Base-by-base conservation (phyloP, 2,888 invertebrate genomes). In the Dryobota labecula region DNA sequence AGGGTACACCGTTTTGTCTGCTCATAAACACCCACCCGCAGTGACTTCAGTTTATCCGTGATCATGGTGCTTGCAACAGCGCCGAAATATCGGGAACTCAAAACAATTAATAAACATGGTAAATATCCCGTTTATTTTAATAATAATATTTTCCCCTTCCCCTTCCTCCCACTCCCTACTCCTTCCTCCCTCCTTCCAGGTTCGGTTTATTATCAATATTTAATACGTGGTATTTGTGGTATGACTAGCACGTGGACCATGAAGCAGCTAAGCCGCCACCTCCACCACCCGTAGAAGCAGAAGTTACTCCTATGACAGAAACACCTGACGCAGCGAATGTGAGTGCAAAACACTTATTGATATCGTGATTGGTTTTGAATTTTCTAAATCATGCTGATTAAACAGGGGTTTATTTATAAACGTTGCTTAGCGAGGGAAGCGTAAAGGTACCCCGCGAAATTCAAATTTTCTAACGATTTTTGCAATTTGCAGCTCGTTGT, bases 191-290 rank as follows among this genome's bases (percentile, higher is more conserved):
- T 15, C 7, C 2, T 27, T 2, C 7, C n/a, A n/a, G 9, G 33
- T 33, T 47, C 49, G 30, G 3, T 30, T 49, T 9, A 47, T 49
- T 30, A 30, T 30, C n/a, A 30, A 33, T 49, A 33, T 61, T 33
- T 9, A 51, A 33, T 38, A 27, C 4, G 2, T 47, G 11, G 15
- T 11, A n/a, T 78, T 58, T 60, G 18, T 66, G n/a, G n/a, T 65
- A 63, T 56, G 60, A 27, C n/a, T 72, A 94, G 93, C 93, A 93
- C 62, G 84, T 86, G 9, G 94, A 93, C 36, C 88, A 84, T 18
- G 91, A 90, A 70, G 79, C 85, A 11, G 76, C 88, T 15, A 83
- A 80, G 33, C 79, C 77, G 18, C 79, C 82, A 0, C 51, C 80
- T 4, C 78, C 77, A 9, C 51, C 68, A 8, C 70, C 78, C 0